phyloP scores from a whole-genome alignment of 2,888 invertebrate genomes.

The Thumatha senex region DNA sequence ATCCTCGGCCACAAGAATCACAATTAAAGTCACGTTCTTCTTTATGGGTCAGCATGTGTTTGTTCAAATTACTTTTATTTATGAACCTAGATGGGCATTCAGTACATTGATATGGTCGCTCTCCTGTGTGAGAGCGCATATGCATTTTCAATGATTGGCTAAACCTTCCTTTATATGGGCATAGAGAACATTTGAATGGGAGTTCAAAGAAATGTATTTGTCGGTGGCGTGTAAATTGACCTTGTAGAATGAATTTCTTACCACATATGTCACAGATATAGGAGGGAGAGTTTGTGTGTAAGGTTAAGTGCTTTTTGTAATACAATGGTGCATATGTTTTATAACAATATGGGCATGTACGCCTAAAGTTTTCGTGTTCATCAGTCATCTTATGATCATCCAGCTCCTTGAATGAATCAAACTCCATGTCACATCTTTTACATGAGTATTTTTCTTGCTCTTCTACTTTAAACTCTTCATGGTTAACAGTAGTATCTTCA shows the following conservation, averaged over 20 bases:
- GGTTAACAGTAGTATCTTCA: constrained; percentile 20
- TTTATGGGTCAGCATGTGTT: constrained; percentile 63
- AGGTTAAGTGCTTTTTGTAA: constrained; percentile 57
- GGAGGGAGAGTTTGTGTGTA: constrained; percentile 49
- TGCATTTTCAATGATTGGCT: constrained; percentile 70
- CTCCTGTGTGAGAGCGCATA: constrained; percentile 72
- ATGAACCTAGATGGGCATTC: constrained; percentile 66
- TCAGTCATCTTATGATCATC: constrained; percentile 54
- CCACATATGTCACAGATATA: constrained; percentile 75
- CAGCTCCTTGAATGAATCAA: constrained; percentile 56
- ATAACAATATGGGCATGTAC: constrained; percentile 61
- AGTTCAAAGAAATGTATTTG: constrained; percentile 65
- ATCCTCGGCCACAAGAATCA: constrained; percentile 64
- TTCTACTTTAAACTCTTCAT: constrained; percentile 13
- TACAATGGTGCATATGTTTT: constrained; percentile 59
- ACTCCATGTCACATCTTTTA: constrained; percentile 57
- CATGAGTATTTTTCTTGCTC: constrained; percentile 40
- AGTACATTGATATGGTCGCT: constrained; percentile 69
- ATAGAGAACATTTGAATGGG: constrained; percentile 64
- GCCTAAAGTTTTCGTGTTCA: constrained; percentile 63
- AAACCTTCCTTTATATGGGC: constrained; percentile 71
- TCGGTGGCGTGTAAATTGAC: constrained; percentile 62
- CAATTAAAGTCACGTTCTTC: constrained; percentile 61
- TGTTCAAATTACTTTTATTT: constrained; percentile 71
- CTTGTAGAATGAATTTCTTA: constrained; percentile 58